These are phyloP conservation scores for Dicaeum eximium DNA, from an alignment of 2,113 vertebrate species.

Conservation along the genomic window DNA sequence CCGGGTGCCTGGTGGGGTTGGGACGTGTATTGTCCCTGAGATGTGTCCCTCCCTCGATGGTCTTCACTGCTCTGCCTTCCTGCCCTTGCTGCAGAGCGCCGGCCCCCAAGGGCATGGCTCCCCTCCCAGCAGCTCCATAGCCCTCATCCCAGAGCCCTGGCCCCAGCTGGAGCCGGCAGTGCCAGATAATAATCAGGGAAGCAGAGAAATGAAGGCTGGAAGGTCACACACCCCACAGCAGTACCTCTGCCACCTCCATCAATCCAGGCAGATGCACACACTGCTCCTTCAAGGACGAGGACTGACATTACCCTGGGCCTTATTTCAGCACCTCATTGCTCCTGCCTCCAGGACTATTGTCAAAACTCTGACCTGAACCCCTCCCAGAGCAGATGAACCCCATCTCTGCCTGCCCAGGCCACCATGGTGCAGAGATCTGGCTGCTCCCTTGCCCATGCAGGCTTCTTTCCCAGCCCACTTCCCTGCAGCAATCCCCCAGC, in stretches of 20 bases:
- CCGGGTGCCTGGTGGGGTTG: accelerated
- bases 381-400: neutral
- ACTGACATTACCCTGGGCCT: neutral
- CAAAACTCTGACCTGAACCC: neutral
- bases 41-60: neutral
- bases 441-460: neutral
- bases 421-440: neutral
- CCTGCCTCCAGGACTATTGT: neutral
- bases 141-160: neutral
- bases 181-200: conserved; percentile 8
- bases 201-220: neutral
- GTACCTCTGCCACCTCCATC: neutral
- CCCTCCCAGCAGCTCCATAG: neutral
- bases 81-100: neutral
- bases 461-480: neutral
- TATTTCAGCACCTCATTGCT: neutral
- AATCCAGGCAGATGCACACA: neutral
- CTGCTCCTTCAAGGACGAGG: neutral
- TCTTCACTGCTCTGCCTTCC: neutral
- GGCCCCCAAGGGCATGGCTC: neutral
- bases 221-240: neutral
- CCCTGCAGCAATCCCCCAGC: neutral
- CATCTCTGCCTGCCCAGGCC: neutral
- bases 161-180: neutral
- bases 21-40: neutral